A percentile compares a stretch with the other conserved stretches of the same genome.
These are phyloP conservation scores for Rhimphoctona megacephalus DNA, from an alignment of 2,888 invertebrate genomes.

Conservation along the genomic window DNA sequence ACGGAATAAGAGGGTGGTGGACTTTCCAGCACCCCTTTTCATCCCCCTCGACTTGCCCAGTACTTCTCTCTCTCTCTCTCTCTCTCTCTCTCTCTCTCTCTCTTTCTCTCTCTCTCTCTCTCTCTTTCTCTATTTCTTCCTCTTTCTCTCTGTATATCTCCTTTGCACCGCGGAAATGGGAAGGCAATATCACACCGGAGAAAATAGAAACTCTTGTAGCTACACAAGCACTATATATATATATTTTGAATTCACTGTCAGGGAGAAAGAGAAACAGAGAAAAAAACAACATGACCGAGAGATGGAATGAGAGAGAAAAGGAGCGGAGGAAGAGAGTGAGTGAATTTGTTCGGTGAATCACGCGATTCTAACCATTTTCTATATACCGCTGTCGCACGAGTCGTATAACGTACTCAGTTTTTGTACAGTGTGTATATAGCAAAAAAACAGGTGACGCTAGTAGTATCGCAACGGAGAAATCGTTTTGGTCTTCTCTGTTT, in stretches of 20 bases:
- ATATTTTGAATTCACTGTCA: slow-evolving; percentile 18
- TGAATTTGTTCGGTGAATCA: slow-evolving; percentile 63
- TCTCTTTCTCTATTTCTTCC: slow-evolving; percentile 25
- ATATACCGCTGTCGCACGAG: slow-evolving; percentile 16
- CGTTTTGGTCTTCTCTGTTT: slow-evolving; percentile 34
- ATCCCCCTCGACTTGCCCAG: slow-evolving; percentile 38
- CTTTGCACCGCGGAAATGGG: slow-evolving; percentile 62
- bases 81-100: slow-evolving; percentile 30
- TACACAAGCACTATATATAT: slow-evolving; percentile 39
- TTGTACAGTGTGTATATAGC: slow-evolving; percentile 11
- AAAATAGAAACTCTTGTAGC: slow-evolving; percentile 69
- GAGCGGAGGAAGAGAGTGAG: slow-evolving; percentile 33
- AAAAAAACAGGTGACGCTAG: slow-evolving; percentile 33
- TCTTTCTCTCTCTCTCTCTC: slow-evolving; percentile 33
- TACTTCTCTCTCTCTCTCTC: slow-evolving; percentile 14
- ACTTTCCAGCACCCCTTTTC: slow-evolving; percentile 59
- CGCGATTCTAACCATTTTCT: slow-evolving; percentile 55
- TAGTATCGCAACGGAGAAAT: slow-evolving; percentile 45
- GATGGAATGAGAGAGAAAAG: background rate
- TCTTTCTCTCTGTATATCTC: slow-evolving; percentile 34
- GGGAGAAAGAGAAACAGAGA: slow-evolving; percentile 17
- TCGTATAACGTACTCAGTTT: slow-evolving; percentile 46
- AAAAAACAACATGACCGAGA: slow-evolving; percentile 14
- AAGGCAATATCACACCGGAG: slow-evolving; percentile 70
- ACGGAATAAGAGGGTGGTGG: slow-evolving; percentile 69